A percentile compares a stretch with the other conserved stretches of the same genome.
Evolutionary conservation across 2,888 invertebrate species (phyloP).

Genomic region (Abrostola tripartita): DNA sequence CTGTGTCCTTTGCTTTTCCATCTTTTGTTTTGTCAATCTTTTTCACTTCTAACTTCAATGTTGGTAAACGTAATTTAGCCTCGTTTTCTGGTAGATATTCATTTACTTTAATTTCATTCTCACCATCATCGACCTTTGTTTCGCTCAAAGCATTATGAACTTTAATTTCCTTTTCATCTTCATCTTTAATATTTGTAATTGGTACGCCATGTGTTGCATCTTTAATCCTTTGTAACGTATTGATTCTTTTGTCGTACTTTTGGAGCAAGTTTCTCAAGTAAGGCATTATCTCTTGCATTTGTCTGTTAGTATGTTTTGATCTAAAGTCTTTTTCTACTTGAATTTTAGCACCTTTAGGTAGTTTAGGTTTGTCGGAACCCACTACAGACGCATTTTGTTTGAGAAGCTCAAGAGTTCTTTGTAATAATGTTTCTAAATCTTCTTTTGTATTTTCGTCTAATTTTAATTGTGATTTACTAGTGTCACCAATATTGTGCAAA

Average conservation of each 20-base stretch:
- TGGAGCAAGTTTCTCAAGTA: conserved; percentile 10
- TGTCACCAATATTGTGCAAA: conserved; percentile 12
- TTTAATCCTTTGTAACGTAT: conserved; percentile 1
- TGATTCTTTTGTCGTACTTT: conserved; percentile 13
- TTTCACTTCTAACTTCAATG: conserved; percentile 11
- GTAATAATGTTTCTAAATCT: conserved; percentile 16
- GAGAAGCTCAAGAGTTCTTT: conserved; percentile 16
- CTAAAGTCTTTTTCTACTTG: neutral
- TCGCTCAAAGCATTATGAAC: neutral
- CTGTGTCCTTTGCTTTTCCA: conserved; percentile 24
- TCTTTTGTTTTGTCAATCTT: neutral
- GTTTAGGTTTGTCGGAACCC: conserved; percentile 14
- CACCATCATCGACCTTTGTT: neutral
- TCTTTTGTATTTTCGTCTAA: conserved; percentile 19
- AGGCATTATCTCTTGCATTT: conserved; percentile 4
- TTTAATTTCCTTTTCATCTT: neutral
- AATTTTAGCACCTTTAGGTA: conserved; percentile 6
- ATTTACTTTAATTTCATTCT: neutral
- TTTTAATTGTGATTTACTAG: conserved; percentile 22
- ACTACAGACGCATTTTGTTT: neutral
- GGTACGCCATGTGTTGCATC: neutral
- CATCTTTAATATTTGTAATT: neutral
- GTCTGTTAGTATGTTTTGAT: neutral
- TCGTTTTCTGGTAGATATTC: neutral
- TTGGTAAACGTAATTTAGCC: neutral